phyloP scores from a whole-genome alignment of 1,140 invertebrate species.

The Aphidius gifuensis region DNA sequence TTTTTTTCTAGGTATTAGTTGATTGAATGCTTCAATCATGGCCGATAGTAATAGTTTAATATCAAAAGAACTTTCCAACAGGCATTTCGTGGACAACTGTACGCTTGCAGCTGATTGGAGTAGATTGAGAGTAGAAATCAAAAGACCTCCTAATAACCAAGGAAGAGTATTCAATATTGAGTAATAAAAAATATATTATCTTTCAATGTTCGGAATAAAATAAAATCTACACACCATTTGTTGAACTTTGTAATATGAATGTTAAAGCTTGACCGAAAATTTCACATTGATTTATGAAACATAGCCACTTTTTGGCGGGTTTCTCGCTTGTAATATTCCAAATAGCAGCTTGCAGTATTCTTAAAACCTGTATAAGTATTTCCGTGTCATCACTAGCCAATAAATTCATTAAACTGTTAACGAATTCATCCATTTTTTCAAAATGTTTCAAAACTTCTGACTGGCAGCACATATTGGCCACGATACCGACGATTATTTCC shows the following conservation, averaged over 20 bases:
- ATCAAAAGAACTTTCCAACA: slow-evolving; percentile 31
- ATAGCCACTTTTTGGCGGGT: slow-evolving; percentile 52
- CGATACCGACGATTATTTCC: slow-evolving; percentile 72
- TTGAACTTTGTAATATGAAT: slow-evolving; percentile 68
- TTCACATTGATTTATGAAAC: slow-evolving; percentile 51
- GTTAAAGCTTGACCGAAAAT: slow-evolving; percentile 57
- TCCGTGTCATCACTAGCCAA: slow-evolving; percentile 61
- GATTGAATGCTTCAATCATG: slow-evolving; percentile 36
- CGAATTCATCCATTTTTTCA: slow-evolving; percentile 46
- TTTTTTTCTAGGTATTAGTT: slow-evolving; percentile 26
- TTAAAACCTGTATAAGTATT: slow-evolving; percentile 65
- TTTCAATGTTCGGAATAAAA: too few relatives aligned
- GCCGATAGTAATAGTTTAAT: slow-evolving; percentile 30
- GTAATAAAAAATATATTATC: not conserved
- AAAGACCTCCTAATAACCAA: slow-evolving; percentile 38
- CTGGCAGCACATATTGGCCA: slow-evolving; percentile 69
- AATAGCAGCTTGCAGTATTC: slow-evolving; percentile 59
- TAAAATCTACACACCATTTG: slow-evolving; percentile 50
- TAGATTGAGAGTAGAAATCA: slow-evolving; percentile 35
- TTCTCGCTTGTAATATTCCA: slow-evolving; percentile 54
- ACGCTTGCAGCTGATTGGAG: slow-evolving; percentile 30
- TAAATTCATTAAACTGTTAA: slow-evolving; percentile 56
- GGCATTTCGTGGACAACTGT: slow-evolving; percentile 17
- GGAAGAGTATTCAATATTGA: slow-evolving; percentile 3
- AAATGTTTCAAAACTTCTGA: slow-evolving; percentile 51